These are phyloP conservation scores for Calosoma granatense DNA, from an alignment of 1,140 invertebrate species.

Conservation along the genomic window DNA sequence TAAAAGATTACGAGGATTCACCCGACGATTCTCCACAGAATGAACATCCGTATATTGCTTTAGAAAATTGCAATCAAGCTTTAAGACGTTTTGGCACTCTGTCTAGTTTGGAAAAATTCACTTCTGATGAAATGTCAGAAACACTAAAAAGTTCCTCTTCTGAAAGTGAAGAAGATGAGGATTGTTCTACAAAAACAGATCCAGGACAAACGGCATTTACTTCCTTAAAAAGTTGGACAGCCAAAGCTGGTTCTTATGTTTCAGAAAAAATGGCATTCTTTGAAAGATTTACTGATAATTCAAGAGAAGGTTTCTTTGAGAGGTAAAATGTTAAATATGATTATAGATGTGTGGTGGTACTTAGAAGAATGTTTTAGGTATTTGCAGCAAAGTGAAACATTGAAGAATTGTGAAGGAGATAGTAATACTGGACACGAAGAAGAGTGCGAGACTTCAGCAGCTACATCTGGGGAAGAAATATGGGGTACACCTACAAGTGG, in stretches of 20 bases:
- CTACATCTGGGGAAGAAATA: conserved; percentile 69
- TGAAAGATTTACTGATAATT: conserved; percentile 47
- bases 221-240: conserved; percentile 53
- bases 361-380: background rate
- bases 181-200: conserved; percentile 24
- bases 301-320: conserved; percentile 45
- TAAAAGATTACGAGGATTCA: conserved; percentile 33
- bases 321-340: conserved; percentile 34
- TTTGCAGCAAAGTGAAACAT: background rate
- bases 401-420: conserved; percentile 29
- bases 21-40: conserved; percentile 44
- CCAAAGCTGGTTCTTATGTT: conserved; percentile 63
- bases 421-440: conserved; percentile 39
- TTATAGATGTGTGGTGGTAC: background rate
- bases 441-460: conserved; percentile 62
- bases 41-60: conserved; percentile 43
- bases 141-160: conserved; percentile 27
- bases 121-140: conserved; percentile 47
- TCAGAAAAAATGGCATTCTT: conserved; percentile 70
- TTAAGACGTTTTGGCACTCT: conserved; percentile 58
- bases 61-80: conserved; percentile 37
- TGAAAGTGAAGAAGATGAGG: conserved; percentile 36
- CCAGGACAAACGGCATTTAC: conserved; percentile 34
- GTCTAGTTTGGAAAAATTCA: conserved; percentile 60
- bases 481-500: conserved; percentile 79